Conservation (phyloP, 2,113 vertebrate species). For the Corythornis madagascariensis region DNA sequence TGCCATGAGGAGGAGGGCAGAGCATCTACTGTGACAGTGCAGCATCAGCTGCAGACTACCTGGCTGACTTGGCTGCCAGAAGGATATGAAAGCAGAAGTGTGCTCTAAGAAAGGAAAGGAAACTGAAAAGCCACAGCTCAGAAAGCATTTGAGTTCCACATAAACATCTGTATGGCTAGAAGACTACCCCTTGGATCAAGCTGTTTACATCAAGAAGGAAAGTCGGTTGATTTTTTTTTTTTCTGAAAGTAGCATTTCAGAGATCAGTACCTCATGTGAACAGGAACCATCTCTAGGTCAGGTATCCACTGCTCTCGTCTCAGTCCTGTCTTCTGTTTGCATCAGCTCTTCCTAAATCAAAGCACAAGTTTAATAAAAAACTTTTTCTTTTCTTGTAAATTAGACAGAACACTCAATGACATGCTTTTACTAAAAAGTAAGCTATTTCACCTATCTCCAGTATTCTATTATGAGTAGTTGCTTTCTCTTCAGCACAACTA, state of each 20-base stretch:
- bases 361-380: not conserved
- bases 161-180: not conserved
- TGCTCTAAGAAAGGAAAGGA: not conserved
- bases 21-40: not conserved
- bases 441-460: not conserved
- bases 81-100: conserved; percentile 19
- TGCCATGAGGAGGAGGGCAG: too few species aligned
- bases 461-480: not conserved
- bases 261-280: not conserved
- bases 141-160: not conserved
- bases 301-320: not conserved
- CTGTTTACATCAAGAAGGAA: not conserved
- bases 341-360: not conserved
- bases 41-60: conserved; percentile 5
- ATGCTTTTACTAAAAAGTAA: not conserved
- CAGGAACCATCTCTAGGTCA: not conserved
- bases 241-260: not conserved
- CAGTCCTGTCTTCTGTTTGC: not conserved
- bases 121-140: not conserved
- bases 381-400: not conserved
- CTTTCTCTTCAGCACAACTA: not conserved
- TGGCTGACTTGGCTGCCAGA: not conserved
- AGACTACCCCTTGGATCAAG: not conserved
- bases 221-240: not conserved
- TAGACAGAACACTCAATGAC: not conserved